phyloP scores from a whole-genome alignment of 2,888 invertebrate species.

The Megalurothrips usitatus region DNA sequence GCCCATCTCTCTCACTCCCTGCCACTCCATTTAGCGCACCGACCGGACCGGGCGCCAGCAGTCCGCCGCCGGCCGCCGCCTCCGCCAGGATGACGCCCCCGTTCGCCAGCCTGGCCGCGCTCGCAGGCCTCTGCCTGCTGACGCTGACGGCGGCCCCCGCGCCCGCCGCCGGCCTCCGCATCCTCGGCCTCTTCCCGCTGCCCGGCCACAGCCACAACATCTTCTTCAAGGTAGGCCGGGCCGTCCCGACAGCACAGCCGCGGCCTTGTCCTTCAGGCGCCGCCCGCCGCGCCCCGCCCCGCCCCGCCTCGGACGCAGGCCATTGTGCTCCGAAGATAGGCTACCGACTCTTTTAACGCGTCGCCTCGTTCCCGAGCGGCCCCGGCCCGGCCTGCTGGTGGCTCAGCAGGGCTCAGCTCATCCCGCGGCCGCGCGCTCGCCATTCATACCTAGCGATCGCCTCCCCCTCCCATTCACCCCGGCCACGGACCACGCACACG shows the following conservation, averaged over 20 bases:
- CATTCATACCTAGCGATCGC: not conserved
- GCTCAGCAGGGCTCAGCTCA: not conserved
- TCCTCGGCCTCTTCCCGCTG: not conserved
- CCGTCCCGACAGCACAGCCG: not conserved
- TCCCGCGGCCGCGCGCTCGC: not conserved
- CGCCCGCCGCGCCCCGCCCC: not conserved
- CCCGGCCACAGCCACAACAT: not conserved
- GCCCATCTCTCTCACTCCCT: no score
- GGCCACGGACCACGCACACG: no score
- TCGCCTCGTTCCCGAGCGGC: not conserved
- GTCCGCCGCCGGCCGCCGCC: not conserved
- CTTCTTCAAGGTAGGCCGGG: slow-evolving; percentile 4
- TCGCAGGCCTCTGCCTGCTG: not conserved
- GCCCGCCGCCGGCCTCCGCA: not conserved
- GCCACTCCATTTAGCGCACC: no score
- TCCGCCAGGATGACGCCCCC: not conserved
- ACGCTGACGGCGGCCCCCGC: not conserved
- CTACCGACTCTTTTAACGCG: not conserved
- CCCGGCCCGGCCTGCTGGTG: no score
- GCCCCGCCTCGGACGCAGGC: not conserved
- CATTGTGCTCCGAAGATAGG: not conserved
- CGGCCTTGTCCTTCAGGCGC: not conserved
- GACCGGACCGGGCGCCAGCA: no score
- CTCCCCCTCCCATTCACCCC: not conserved
- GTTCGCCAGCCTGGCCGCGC: not conserved